Percentiles rank a stretch among this genome's conserved stretches.
Evolutionary conservation across 2,888 invertebrate genomes (phyloP).

Genomic region (Abscondita cerata): DNA sequence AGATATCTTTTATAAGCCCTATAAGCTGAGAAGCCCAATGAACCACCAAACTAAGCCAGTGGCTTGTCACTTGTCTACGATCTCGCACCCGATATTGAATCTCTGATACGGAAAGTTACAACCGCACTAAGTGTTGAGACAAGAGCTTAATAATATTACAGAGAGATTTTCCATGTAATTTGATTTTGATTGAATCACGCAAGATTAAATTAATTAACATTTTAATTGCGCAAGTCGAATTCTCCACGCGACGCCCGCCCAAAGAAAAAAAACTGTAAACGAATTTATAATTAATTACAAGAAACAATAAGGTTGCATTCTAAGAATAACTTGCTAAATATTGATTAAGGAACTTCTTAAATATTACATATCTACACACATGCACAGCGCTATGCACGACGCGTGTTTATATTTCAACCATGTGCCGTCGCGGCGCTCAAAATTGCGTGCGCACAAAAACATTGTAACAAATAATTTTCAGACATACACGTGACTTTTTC

Average conservation of each 20-base stretch:
- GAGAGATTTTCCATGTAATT: conserved; percentile 25
- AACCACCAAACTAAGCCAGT: conserved; percentile 44
- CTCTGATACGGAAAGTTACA: conserved; percentile 37
- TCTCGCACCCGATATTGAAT: conserved; percentile 42
- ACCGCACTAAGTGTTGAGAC: conserved; percentile 29
- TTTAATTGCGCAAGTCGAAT: too few species aligned
- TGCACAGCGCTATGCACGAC: conserved; percentile 33
- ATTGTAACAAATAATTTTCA: conserved; percentile 34
- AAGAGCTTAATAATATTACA: conserved; percentile 29
- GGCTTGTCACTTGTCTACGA: conserved; percentile 45
- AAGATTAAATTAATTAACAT: conserved; percentile 6
- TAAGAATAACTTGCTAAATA: conserved; percentile 36
- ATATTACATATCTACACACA: conserved; percentile 39
- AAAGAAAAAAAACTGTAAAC: neutral
- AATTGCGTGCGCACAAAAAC: conserved; percentile 36
- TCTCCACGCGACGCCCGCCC: neutral
- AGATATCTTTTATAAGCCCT: conserved; percentile 31
- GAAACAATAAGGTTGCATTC: conserved; percentile 37
- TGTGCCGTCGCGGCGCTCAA: conserved; percentile 42
- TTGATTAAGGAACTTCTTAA: conserved; percentile 45
- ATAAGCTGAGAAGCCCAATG: conserved; percentile 42
- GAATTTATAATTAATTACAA: conserved; percentile 28
- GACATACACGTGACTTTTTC: conserved; percentile 36
- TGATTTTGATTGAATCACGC: conserved; percentile 8
- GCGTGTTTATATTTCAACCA: conserved; percentile 39